Evolutionary conservation across 2,113 vertebrate species (phyloP).

Genomic region (Copsychus sechellarum): DNA sequence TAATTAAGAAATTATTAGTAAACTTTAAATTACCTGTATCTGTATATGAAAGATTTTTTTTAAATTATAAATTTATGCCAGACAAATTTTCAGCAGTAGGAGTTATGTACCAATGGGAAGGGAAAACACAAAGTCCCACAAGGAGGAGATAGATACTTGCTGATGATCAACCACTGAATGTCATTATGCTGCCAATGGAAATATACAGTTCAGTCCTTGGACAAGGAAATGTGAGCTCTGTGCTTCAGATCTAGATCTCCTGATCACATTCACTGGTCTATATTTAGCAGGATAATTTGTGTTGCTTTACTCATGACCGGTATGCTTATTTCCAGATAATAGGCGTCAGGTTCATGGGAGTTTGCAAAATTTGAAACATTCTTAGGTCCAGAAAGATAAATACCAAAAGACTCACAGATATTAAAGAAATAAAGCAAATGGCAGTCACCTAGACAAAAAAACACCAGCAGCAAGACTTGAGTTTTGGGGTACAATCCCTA

Average conservation of each 20-base stretch:
- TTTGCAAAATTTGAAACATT: neutral
- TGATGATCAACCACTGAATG: neutral
- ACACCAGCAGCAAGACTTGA: neutral
- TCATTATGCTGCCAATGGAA: neutral
- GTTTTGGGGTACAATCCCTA: neutral
- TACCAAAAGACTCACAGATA: neutral
- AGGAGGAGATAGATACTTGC: slow-evolving; percentile 17
- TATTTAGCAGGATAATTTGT: neutral
- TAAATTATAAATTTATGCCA: neutral
- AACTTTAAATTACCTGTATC: neutral
- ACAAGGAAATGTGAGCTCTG: neutral
- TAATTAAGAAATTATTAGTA: neutral
- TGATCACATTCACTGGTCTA: neutral
- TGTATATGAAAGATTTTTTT: neutral
- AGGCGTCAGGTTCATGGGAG: neutral
- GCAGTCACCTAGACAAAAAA: neutral
- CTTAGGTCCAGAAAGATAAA: neutral
- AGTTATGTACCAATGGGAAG: neutral
- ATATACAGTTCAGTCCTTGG: neutral
- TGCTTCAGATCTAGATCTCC: neutral
- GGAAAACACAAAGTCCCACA: slow-evolving; percentile 22
- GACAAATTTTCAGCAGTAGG: neutral
- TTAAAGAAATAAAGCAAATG: neutral
- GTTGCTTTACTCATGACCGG: neutral
- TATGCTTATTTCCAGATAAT: neutral